phyloP scores from a whole-genome alignment of 2,888 invertebrate genomes.

The Macaria liturata region DNA sequence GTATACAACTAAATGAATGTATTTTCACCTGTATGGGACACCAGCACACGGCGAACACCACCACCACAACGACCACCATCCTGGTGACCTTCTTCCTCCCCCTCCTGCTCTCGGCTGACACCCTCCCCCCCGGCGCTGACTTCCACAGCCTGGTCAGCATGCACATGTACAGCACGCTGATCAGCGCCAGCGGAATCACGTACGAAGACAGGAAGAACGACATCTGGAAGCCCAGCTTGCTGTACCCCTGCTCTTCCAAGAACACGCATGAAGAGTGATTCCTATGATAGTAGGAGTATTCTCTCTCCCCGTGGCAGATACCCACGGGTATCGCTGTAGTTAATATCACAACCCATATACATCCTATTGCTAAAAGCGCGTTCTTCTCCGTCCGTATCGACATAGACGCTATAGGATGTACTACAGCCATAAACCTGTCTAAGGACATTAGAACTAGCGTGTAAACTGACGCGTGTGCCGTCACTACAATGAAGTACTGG shows the following conservation, averaged over 20 bases:
- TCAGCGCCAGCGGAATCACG: conserved; percentile 92
- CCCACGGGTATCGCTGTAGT: conserved; percentile 91
- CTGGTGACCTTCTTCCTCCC: conserved; percentile 95
- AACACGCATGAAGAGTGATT: conserved; percentile 88
- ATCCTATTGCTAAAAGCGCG: conserved; percentile 89
- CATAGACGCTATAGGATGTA: conserved; percentile 95
- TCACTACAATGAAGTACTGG: conserved; percentile 95
- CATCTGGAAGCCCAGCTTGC: conserved; percentile 86
- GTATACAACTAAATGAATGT: no score
- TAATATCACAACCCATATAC: conserved; percentile 92
- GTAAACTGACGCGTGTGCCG: conserved; percentile 96
- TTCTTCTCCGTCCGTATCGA: conserved; percentile 92
- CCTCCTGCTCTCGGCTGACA: conserved; percentile 91
- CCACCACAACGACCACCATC: conserved; percentile 95
- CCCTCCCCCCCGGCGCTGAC: conserved; percentile 90
- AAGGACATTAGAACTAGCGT: conserved; percentile 96
- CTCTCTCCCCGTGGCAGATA: conserved; percentile 89
- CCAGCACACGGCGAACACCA: conserved; percentile 97
- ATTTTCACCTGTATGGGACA: conserved; percentile 93
- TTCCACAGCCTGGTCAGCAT: conserved; percentile 95
- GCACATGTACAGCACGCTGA: conserved; percentile 93
- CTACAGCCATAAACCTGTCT: conserved; percentile 96
- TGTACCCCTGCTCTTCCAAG: conserved; percentile 84
- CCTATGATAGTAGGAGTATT: conserved; percentile 85
- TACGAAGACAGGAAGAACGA: conserved; percentile 95